Conservation (phyloP, 2,797 vertebrate species). For the Gymnothorax javanicus region DNA sequence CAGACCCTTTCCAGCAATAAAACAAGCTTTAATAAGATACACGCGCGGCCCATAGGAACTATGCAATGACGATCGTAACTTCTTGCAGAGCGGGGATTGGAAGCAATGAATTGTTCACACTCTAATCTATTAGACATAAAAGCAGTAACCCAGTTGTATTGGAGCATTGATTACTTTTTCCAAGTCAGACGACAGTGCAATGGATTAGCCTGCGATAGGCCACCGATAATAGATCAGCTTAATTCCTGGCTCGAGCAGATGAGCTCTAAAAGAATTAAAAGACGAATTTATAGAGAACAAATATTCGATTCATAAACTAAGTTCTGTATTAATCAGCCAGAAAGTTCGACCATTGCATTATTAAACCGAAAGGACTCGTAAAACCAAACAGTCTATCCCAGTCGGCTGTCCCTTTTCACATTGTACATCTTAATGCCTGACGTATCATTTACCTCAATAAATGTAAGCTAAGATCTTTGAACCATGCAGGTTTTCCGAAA, state of each 20-base stretch:
- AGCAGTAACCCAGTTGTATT: neutral
- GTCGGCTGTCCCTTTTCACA: conserved; percentile 21
- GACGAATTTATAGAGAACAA: neutral
- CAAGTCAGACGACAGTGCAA: neutral
- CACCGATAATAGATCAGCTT: neutral
- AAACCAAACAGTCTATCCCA: conserved; percentile 18
- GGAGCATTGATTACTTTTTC: neutral
- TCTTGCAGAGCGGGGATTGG: neutral
- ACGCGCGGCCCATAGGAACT: neutral
- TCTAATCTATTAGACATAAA: neutral
- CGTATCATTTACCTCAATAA: conserved; percentile 27
- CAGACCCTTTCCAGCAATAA: neutral
- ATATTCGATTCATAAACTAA: conserved; percentile 24
- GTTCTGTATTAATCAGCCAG: conserved; percentile 26
- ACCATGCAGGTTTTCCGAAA: neutral
- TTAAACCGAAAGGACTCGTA: conserved; percentile 27
- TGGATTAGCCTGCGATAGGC: neutral
- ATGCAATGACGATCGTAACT: neutral
- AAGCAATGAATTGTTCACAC: neutral
- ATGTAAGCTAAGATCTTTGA: conserved; percentile 21
- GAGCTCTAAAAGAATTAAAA: neutral
- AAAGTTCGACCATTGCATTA: conserved; percentile 35
- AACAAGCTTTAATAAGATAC: neutral
- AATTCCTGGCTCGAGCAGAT: neutral
- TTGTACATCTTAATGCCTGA: conserved; percentile 11